These are phyloP conservation scores for Bos javanicus DNA, from an alignment of 2,113 vertebrate genomes.

Conservation along the genomic window DNA sequence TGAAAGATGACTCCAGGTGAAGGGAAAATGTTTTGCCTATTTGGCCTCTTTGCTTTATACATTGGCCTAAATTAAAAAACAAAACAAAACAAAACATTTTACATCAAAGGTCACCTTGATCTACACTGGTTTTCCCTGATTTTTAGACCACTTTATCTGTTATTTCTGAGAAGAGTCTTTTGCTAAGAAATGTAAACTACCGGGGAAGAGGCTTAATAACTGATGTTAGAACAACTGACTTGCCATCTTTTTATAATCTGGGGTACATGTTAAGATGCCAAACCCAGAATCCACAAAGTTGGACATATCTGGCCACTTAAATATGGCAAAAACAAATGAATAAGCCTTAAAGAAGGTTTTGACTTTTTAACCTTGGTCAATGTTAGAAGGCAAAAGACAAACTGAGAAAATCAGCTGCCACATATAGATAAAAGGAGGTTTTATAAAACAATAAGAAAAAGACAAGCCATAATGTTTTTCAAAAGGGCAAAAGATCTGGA, in stretches of 20 bases:
- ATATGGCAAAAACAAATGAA: background rate
- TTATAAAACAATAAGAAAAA: conserved; percentile 12
- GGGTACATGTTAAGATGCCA: background rate
- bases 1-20: background rate
- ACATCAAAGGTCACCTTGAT: background rate
- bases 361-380: background rate
- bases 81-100: background rate
- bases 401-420: background rate
- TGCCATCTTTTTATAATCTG: background rate
- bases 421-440: background rate
- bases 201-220: background rate
- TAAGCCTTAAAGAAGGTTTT: background rate
- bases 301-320: background rate
- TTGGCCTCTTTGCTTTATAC: background rate
- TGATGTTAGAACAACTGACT: background rate
- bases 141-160: background rate
- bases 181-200: background rate
- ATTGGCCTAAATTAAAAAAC: background rate
- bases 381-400: background rate
- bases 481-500: background rate
- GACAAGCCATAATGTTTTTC: background rate
- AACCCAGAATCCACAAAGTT: background rate
- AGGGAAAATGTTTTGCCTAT: background rate
- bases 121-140: background rate
- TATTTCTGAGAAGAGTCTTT: background rate